Base-by-base conservation (phyloP, 2,797 vertebrate genomes). In the Phoebastria nigripes region DNA sequence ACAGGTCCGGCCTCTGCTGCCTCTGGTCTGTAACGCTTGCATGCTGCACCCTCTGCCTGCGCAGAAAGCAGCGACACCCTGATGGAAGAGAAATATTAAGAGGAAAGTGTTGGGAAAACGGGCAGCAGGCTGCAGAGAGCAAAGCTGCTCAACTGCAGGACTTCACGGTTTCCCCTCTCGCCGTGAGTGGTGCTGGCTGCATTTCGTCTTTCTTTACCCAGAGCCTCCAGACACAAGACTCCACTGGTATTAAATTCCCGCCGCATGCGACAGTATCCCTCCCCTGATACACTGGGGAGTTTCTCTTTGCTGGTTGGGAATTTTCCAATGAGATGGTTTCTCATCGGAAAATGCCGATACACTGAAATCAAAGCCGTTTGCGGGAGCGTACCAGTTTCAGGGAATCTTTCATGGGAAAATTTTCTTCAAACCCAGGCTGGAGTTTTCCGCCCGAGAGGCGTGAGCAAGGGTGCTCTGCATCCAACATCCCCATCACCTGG, bases 341-440 rank as follows among this genome's bases (percentile, higher is more conserved):
- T 65, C 96, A 90, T 76, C 29, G 49, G 96, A 88, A 95, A 96
- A 26, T 19, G 63, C 55, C 52, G 14, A 52, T 66, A 62, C 8
- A 0, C 85, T 91, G 93, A 58, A 95, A 93, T 62, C 95, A 88
- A 91, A 95, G 78, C 82, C 79, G 9, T 15, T 5, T 33, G 58
- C 88, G 95, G 87, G 94, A 97, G 86, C 0, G 13, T 8, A 28
- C 72, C 88, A 24, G 13, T 12, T 41, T 13, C 49, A n/a, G 90
- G 52, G 83, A 91, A 81, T 61, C 54, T 67, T 78, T 26, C 65
- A 71, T 93, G 91, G 95, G 93, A 96, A 91, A 90, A n/a, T 37
- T 16, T 8, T 17, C 61, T 28, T 67, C 76, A 4, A 33, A 44
- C 13, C 44, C 89, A 26, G 44, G 63, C 71, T 79, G 73, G 70